Percentiles rank a stretch among this genome's conserved stretches.
Evolutionary conservation across 2,888 invertebrate species (phyloP).

Genomic region (Callyntrura guangdongensis): DNA sequence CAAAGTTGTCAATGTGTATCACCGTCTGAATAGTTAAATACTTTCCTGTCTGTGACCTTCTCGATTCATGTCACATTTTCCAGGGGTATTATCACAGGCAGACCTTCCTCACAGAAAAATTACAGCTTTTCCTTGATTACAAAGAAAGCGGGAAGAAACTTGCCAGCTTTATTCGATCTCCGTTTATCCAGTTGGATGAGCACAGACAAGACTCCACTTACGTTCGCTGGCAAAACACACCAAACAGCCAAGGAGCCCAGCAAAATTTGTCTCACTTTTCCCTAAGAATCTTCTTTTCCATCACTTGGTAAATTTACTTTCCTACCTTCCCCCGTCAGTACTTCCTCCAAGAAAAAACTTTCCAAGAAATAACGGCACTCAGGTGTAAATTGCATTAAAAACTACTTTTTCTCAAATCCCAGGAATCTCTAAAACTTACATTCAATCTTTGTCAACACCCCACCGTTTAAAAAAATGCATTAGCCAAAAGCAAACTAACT

Average conservation of each 20-base stretch:
- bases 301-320: constrained; percentile 9
- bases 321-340: background rate
- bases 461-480: too few relatives aligned
- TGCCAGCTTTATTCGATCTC: constrained; percentile 17
- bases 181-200: constrained; percentile 18
- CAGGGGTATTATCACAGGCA: background rate
- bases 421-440: background rate
- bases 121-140: constrained; percentile 12
- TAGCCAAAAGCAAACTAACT: background rate
- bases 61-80: background rate
- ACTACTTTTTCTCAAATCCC: background rate
- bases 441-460: too few relatives aligned
- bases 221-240: background rate
- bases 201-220: background rate
- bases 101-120: background rate
- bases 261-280: background rate
- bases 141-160: background rate
- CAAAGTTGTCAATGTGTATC: background rate
- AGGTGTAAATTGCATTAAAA: constrained; percentile 8
- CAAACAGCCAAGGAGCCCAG: background rate
- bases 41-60: constrained; percentile 1
- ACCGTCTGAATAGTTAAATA: background rate
- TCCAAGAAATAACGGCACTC: background rate
- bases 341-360: constrained; percentile 10
- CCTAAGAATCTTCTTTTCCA: background rate